These are phyloP conservation scores for Clistopyga incitator DNA, from an alignment of 2,888 invertebrate species.

Conservation along the genomic window DNA sequence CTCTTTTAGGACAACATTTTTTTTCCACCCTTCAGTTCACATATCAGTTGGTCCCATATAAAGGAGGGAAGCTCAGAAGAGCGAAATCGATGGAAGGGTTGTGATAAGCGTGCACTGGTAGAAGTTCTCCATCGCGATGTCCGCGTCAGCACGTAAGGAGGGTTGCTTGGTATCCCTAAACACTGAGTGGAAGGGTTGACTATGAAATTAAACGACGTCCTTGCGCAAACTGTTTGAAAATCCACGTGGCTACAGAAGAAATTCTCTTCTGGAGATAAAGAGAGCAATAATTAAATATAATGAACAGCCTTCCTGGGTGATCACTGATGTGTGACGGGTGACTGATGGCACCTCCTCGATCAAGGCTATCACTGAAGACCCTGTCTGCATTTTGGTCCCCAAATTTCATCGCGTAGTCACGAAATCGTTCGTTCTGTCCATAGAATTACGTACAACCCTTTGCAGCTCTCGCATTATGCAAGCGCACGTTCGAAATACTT, in stretches of 20 bases:
- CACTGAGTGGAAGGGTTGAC: neutral
- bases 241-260: constrained; percentile 63
- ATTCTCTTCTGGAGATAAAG: constrained; percentile 70
- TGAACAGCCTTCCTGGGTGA: constrained; percentile 68
- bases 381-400: constrained; percentile 71
- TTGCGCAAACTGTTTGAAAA: constrained; percentile 72
- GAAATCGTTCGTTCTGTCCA: constrained; percentile 6
- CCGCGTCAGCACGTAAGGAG: constrained; percentile 27
- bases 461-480: constrained; percentile 45
- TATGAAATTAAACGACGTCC: constrained; percentile 73
- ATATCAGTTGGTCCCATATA: constrained; percentile 5
- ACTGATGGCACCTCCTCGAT: constrained; percentile 82
- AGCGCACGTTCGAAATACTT: constrained; percentile 61
- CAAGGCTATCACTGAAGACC: constrained; percentile 70
- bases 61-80: neutral
- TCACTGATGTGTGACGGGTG: constrained; percentile 67
- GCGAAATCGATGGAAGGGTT: constrained; percentile 33
- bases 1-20: neutral
- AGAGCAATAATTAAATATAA: constrained; percentile 48
- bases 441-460: constrained; percentile 24
- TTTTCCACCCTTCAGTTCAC: neutral
- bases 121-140: constrained; percentile 14
- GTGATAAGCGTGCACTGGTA: constrained; percentile 45
- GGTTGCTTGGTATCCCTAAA: neutral
- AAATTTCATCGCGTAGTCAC: constrained; percentile 70